phyloP scores from a whole-genome alignment of 2,113 vertebrate genomes.

The Nestor notabilis region DNA sequence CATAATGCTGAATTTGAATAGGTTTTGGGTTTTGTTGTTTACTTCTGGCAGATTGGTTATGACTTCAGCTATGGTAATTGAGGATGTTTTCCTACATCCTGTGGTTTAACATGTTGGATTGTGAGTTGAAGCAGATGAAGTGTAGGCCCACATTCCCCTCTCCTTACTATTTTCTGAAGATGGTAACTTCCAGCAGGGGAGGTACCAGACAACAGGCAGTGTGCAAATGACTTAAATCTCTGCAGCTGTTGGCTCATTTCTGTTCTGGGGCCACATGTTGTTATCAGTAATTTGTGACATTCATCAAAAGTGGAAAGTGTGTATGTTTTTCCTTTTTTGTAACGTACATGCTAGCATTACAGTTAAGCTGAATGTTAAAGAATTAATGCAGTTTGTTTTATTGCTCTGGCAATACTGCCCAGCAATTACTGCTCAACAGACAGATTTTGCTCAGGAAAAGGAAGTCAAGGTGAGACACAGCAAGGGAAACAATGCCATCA shows the following conservation, averaged over 20 bases:
- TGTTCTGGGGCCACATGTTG: slow-evolving; percentile 21
- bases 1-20: background rate
- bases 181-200: slow-evolving; percentile 13
- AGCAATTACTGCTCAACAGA: background rate
- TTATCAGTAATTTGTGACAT: slow-evolving; percentile 40
- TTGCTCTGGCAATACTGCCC: background rate
- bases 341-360: background rate
- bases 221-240: slow-evolving; percentile 22
- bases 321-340: background rate
- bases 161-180: background rate
- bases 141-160: background rate
- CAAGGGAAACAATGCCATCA: background rate
- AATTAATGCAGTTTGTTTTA: background rate
- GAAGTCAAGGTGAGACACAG: background rate
- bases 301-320: slow-evolving; percentile 19
- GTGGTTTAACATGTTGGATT: background rate
- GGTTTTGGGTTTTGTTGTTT: background rate
- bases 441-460: background rate
- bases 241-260: slow-evolving; percentile 38
- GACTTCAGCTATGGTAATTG: background rate
- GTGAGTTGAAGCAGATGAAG: background rate
- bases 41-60: background rate
- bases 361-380: background rate
- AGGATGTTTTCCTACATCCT: background rate
- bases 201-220: background rate